Conservation (phyloP, 1,140 invertebrate genomes). For the Rhagoletis zephyria region DNA sequence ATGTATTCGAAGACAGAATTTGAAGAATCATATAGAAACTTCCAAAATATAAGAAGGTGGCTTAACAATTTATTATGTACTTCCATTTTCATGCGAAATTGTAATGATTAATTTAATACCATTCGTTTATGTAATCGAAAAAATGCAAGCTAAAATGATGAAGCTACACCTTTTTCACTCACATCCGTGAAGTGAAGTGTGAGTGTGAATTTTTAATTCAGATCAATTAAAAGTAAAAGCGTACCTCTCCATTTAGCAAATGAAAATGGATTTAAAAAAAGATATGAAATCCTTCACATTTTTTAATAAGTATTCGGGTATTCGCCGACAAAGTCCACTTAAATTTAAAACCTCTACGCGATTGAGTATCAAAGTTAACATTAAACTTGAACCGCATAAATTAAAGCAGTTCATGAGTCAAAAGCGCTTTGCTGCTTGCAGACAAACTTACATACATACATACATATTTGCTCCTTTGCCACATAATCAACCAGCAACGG, state of each 20-base stretch:
- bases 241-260: background rate
- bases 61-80: too few species aligned
- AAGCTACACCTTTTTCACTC: too few species aligned
- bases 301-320: background rate
- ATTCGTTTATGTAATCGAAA: too few species aligned
- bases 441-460: too few species aligned
- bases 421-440: background rate
- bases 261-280: background rate
- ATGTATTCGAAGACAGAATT: too few species aligned
- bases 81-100: too few species aligned
- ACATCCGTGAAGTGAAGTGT: too few species aligned
- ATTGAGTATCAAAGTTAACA: slow-evolving; percentile 40
- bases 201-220: background rate
- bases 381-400: slow-evolving; percentile 40
- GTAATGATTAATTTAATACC: too few species aligned
- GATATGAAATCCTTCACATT: background rate
- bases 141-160: too few species aligned
- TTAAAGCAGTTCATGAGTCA: background rate
- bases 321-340: background rate
- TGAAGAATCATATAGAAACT: too few species aligned
- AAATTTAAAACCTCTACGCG: slow-evolving; percentile 14
- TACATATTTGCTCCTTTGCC: background rate
- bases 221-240: background rate
- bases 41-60: too few species aligned
- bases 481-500: background rate